Conservation (phyloP, 2,888 invertebrate species). For the Hemaris fuciformis region DNA sequence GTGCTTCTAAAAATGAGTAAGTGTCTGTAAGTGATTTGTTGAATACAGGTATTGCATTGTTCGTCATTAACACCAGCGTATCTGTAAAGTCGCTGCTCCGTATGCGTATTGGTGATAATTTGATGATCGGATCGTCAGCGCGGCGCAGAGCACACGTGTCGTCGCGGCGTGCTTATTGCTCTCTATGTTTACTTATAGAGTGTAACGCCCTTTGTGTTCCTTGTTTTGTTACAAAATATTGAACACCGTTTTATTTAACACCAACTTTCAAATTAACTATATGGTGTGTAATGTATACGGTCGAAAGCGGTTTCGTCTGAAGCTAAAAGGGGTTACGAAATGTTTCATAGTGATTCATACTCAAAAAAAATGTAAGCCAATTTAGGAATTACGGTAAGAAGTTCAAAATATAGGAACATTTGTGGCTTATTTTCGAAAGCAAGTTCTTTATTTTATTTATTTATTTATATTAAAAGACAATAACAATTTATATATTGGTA, state of each 20-base stretch:
- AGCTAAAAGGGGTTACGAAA: constrained; percentile 56
- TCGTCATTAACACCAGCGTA: background rate
- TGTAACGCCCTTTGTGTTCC: constrained; percentile 79
- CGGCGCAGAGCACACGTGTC: constrained; percentile 44
- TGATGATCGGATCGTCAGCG: constrained; percentile 54
- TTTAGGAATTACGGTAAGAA: constrained; percentile 2
- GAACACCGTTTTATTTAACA: constrained; percentile 81
- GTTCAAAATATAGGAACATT: background rate
- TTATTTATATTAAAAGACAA: too few species aligned
- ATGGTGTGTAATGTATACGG: constrained; percentile 67
- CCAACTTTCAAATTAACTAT: constrained; percentile 72
- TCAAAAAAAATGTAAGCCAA: background rate
- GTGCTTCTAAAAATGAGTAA: background rate
- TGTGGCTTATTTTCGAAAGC: background rate
- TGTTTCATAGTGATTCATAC: constrained; percentile 29
- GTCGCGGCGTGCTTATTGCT: constrained; percentile 41
- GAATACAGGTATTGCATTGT: background rate
- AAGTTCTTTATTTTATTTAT: too few species aligned
- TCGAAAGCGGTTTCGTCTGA: constrained; percentile 50
- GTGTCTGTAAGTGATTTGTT: background rate
- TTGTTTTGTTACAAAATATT: constrained; percentile 81
- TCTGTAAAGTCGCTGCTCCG: constrained; percentile 38
- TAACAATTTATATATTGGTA: too few species aligned
- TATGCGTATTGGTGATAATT: constrained; percentile 63
- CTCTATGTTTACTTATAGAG: constrained; percentile 67